Percentiles rank a stretch among this genome's conserved stretches.
Conservation (phyloP, 2,888 invertebrate species). For the Sceliomorpha sp. region DNA sequence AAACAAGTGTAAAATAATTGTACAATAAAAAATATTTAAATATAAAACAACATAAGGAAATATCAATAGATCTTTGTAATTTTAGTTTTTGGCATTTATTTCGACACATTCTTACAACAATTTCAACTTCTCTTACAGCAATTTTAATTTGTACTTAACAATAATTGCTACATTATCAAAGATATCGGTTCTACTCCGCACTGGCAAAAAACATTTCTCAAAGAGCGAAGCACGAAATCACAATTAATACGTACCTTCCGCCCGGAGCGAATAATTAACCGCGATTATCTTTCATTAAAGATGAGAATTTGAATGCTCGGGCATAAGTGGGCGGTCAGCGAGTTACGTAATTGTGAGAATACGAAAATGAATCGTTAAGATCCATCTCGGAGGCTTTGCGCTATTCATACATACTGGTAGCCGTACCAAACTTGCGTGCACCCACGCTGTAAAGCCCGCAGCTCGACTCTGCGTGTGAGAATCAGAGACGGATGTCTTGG, state of each 20-base stretch:
- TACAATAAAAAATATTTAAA: too few relatives aligned
- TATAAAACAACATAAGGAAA: too few relatives aligned
- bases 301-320: slow-evolving; percentile 65
- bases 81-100: too few relatives aligned
- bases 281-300: slow-evolving; percentile 76
- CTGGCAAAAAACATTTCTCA: too few relatives aligned
- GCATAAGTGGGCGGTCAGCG: slow-evolving; percentile 52
- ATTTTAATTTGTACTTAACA: too few relatives aligned
- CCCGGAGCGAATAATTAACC: slow-evolving; percentile 70
- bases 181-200: too few relatives aligned
- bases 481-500: slow-evolving; percentile 55
- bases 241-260: slow-evolving; percentile 22
- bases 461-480: slow-evolving; percentile 53
- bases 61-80: too few relatives aligned
- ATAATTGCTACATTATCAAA: too few relatives aligned
- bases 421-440: slow-evolving; percentile 68
- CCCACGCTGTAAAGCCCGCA: slow-evolving; percentile 67
- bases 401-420: slow-evolving; percentile 51
- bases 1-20: too few relatives aligned
- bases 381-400: slow-evolving; percentile 51
- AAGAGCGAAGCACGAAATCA: too few relatives aligned
- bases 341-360: slow-evolving; percentile 76
- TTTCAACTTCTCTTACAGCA: too few relatives aligned
- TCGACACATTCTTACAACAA: too few relatives aligned
- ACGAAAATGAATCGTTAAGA: slow-evolving; percentile 64